Conservation (phyloP, 1,140 invertebrate genomes). For the Ceratoteleas bidentatus region DNA sequence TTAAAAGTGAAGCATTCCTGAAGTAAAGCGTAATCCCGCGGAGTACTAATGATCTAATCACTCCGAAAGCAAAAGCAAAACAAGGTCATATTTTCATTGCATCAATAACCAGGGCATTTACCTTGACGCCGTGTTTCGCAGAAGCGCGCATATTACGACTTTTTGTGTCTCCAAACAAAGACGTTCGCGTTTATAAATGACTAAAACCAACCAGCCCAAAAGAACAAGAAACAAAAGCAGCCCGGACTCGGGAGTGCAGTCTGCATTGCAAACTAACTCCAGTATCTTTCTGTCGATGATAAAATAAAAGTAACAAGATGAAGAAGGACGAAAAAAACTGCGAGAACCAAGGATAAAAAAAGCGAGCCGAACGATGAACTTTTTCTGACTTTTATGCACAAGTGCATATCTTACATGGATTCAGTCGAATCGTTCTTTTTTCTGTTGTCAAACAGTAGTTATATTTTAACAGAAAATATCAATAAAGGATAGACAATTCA, state of each 20-base stretch:
- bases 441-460: constrained; percentile 40
- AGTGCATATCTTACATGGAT: constrained; percentile 30
- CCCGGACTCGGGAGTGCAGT: constrained; percentile 47
- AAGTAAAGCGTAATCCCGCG: constrained; percentile 23
- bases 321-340: constrained; percentile 54
- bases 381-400: constrained; percentile 45
- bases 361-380: constrained; percentile 31
- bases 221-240: constrained; percentile 39
- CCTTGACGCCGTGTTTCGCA: constrained; percentile 59
- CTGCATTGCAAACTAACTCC: constrained; percentile 63
- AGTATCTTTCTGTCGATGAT: constrained; percentile 60
- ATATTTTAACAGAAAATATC: too few relatives aligned
- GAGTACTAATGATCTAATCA: constrained; percentile 63
- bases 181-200: constrained; percentile 63
- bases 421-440: constrained; percentile 13
- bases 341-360: constrained; percentile 27
- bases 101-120: constrained; percentile 65
- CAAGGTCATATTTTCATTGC: constrained; percentile 62
- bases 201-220: constrained; percentile 53
- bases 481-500: too few relatives aligned
- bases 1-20: constrained; percentile 46
- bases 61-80: constrained; percentile 49
- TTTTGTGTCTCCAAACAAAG: constrained; percentile 62
- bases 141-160: constrained; percentile 62
- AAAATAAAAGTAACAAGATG: constrained; percentile 47